Base-by-base conservation (phyloP, 2,888 invertebrate species). In the Pseudolycoriella hygida region DNA sequence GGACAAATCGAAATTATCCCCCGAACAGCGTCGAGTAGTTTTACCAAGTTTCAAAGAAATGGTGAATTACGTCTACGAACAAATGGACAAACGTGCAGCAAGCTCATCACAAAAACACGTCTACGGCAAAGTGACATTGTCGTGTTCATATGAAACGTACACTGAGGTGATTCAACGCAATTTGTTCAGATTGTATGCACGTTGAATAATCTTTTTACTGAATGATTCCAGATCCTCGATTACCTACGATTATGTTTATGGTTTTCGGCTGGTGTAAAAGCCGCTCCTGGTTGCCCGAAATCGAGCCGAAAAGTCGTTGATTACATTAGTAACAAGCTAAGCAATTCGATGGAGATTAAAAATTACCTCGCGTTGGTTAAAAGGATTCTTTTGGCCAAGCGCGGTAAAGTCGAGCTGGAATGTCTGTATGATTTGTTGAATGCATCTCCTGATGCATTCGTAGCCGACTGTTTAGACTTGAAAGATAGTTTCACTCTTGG, bases 351-450 rank as follows among this genome's bases (percentile, higher is more conserved):
- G 51, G 70, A 74, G 19, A 56, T 87, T 17, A 68, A 76, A 53
- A 70, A 76, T 51, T 87, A 85, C 59, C 59, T 80, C 17, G 68
- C 70, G 41, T 72, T 86, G 59, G 73, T 83, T 44, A 76, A 76
- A 46, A 68, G 74, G 11, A 60, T 80, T 30, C 65, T 82, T 43
- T 71, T 70, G 47, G 77, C 77, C 18, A 77, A 73, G 55, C 73
- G 81, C 60, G 77, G 82, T 79, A 63, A 54, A 44, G 56, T 57
- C 1, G 60, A 60, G 51, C 60, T 90, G 44, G 77, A 79, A 46
- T 86, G 84, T 53, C 70, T 92, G 56, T 68, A 87, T 52, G 90
- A 92, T 64, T 69, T 88, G 17, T 70, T 89, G n/a, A 88, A 88
- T 37, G 83, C 84, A 48, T 74, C 83, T 10, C 82, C 88, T 0